Evolutionary conservation across 2,113 vertebrate genomes (phyloP).

Genomic region (Anhinga anhinga): DNA sequence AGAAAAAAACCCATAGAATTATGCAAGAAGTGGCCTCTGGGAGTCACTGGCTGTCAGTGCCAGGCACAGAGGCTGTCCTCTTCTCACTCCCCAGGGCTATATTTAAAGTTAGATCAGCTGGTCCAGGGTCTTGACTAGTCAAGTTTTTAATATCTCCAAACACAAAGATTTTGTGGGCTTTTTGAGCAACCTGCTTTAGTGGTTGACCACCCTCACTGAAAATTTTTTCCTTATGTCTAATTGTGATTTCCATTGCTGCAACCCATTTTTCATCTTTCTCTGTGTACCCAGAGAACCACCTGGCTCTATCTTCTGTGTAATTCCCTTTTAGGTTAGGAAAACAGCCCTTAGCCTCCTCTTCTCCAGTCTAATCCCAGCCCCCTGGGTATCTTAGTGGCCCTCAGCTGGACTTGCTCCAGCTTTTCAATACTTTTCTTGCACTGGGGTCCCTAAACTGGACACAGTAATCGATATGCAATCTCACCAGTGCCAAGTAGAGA

Average conservation of each 20-base stretch:
- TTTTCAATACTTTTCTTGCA: not conserved
- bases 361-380: not conserved
- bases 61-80: not conserved
- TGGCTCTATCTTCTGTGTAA: not conserved
- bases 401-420: not conserved
- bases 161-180: not conserved
- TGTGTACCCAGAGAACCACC: not conserved
- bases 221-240: not conserved
- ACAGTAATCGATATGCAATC: not conserved
- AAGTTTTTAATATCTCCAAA: not conserved
- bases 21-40: not conserved
- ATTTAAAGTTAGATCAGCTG: not conserved
- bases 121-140: not conserved
- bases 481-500: not conserved
- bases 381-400: not conserved
- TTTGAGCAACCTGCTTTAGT: not conserved
- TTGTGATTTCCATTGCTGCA: not conserved
- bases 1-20: not conserved
- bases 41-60: not conserved
- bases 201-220: not conserved
- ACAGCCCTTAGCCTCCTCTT: not conserved
- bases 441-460: not conserved
- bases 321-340: not conserved
- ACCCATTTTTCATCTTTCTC: not conserved
- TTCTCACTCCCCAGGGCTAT: not conserved